A percentile compares a stretch with the other conserved stretches of the same genome.
Conservation (phyloP, 1,140 invertebrate genomes). For the Micrasema minimum region DNA sequence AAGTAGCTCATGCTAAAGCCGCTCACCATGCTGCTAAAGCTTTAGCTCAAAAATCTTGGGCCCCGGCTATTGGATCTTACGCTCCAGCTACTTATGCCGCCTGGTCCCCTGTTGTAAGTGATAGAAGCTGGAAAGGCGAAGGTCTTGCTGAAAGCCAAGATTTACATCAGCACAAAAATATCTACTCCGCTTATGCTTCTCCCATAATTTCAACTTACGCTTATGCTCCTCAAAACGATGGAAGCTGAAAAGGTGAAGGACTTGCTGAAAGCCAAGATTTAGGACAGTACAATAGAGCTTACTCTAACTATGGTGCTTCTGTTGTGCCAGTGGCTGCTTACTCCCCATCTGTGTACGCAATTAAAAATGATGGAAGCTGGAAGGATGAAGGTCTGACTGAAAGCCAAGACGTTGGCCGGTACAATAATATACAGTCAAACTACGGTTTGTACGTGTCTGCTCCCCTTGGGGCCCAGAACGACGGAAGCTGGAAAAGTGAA, state of each 20-base stretch:
- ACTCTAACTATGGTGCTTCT: slow-evolving; percentile 56
- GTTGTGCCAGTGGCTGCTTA: background rate
- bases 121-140: slow-evolving; percentile 45
- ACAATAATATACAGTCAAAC: no score
- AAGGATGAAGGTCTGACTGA: slow-evolving; percentile 43
- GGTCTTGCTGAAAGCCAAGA: slow-evolving; percentile 45
- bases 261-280: slow-evolving; percentile 46
- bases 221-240: slow-evolving; percentile 21
- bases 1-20: slow-evolving; percentile 63
- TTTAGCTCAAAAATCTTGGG: slow-evolving; percentile 1
- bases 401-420: slow-evolving; percentile 45
- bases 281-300: slow-evolving; percentile 54
- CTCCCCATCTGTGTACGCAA: slow-evolving; percentile 37
- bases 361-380: slow-evolving; percentile 37
- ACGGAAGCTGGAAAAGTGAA: slow-evolving; percentile 45
- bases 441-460: background rate
- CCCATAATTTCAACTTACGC: background rate
- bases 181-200: background rate
- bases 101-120: slow-evolving; percentile 19
- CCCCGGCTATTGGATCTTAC: background rate
- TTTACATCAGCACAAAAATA: background rate
- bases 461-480: slow-evolving; percentile 3
- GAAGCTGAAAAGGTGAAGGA: slow-evolving; percentile 45
- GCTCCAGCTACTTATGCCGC: slow-evolving; percentile 8
- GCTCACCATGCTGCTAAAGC: slow-evolving; percentile 57